phyloP scores from a whole-genome alignment of 2,113 vertebrate species.

The Bubalus kerabau region DNA sequence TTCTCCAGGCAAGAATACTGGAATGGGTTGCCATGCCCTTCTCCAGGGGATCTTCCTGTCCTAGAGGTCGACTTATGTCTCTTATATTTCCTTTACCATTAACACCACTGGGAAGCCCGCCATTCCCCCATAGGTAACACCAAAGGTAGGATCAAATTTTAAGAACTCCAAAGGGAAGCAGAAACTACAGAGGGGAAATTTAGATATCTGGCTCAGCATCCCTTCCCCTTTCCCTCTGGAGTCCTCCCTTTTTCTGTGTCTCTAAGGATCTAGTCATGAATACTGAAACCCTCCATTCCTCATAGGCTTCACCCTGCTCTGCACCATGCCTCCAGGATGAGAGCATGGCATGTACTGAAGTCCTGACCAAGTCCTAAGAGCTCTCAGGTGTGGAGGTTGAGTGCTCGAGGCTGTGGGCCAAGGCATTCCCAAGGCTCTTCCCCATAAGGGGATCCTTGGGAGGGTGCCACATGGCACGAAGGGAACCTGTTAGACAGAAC shows the following conservation, averaged over 20 bases:
- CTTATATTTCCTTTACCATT: background rate
- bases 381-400: too few relatives aligned
- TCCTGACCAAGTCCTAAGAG: background rate
- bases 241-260: background rate
- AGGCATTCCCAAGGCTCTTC: background rate
- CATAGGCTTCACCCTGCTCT: background rate
- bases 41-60: background rate
- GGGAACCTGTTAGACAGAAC: background rate
- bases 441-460: accelerated
- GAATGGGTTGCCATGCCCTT: background rate
- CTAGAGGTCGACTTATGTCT: background rate
- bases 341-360: background rate
- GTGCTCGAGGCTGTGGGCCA: accelerated
- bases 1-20: background rate
- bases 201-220: background rate
- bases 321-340: background rate
- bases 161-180: background rate
- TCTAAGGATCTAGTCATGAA: background rate
- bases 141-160: background rate
- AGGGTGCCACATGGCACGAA: background rate
- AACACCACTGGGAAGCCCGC: accelerated
- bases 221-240: background rate
- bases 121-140: background rate
- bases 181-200: background rate
- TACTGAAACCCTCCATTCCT: background rate